Evolutionary conservation across 2,797 vertebrate species (phyloP).

Genomic region (Xiphorhynchus erythropygius): DNA sequence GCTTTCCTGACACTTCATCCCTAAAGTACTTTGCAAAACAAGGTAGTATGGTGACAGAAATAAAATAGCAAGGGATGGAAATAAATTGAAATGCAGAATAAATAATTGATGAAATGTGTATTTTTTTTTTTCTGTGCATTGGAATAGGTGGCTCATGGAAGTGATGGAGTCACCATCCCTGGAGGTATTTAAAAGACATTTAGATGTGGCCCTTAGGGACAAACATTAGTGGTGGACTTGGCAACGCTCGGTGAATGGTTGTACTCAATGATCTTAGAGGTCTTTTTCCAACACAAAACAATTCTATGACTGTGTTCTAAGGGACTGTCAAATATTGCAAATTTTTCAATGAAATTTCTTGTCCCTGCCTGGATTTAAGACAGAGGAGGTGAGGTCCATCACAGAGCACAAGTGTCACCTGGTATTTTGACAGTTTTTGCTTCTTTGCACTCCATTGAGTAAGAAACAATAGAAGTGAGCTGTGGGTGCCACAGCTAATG

Average conservation of each 20-base stretch:
- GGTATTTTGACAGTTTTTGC: neutral
- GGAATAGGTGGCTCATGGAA: neutral
- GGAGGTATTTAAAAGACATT: rapidly evolving
- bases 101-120: neutral
- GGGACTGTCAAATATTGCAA: neutral
- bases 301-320: neutral
- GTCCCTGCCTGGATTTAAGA: neutral
- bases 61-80: neutral
- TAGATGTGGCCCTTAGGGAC: neutral
- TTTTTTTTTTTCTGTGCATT: neutral
- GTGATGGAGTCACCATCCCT: neutral
- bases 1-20: neutral
- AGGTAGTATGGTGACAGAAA: neutral
- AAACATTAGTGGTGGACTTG: neutral
- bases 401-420: rapidly evolving
- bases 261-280: neutral
- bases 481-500: neutral
- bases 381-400: neutral
- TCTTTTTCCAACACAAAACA: neutral
- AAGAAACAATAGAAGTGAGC: neutral
- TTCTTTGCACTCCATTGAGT: neutral
- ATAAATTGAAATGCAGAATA: conserved; percentile 11
- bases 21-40: neutral
- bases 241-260: neutral
- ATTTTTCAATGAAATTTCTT: neutral